These are phyloP conservation scores for Watsonalla cultraria DNA, from an alignment of 2,888 invertebrate genomes.

Conservation along the genomic window DNA sequence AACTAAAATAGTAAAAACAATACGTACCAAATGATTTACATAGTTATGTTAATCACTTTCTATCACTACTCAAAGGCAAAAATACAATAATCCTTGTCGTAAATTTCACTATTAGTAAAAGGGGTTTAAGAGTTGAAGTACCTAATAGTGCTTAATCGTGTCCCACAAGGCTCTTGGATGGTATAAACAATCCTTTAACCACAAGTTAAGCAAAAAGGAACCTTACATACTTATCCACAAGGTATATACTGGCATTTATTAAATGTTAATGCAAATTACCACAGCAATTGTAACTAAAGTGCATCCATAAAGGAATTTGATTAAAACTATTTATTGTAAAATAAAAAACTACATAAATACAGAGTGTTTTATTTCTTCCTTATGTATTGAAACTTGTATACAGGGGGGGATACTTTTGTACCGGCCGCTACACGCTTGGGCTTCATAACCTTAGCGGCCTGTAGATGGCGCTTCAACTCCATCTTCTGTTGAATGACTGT, in stretches of 20 bases:
- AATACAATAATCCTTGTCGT: too few relatives aligned
- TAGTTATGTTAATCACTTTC: too few relatives aligned
- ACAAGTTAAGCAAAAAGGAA: not conserved
- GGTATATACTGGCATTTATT: slow-evolving; percentile 9
- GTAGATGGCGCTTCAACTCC: slow-evolving; percentile 83
- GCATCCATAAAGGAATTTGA: slow-evolving; percentile 20
- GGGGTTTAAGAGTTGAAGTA: too few relatives aligned
- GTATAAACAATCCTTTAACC: too few relatives aligned
- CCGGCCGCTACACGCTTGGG: slow-evolving; percentile 82
- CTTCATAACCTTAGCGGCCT: slow-evolving; percentile 80
- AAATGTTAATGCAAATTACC: slow-evolving; percentile 11
- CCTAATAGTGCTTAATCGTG: too few relatives aligned
- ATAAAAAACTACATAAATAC: slow-evolving; percentile 8
- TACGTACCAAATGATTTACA: too few relatives aligned
- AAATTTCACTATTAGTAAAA: too few relatives aligned
- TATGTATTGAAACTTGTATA: slow-evolving; percentile 89
- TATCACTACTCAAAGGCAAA: too few relatives aligned
- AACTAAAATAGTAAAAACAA: too few relatives aligned
- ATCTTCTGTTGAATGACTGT: slow-evolving; percentile 88
- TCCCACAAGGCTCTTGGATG: too few relatives aligned
- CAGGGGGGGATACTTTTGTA: slow-evolving; percentile 83
- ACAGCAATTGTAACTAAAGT: slow-evolving; percentile 14
- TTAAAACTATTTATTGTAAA: slow-evolving; percentile 28
- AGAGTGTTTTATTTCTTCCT: slow-evolving; percentile 83
- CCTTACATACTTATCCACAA: not conserved